Base-by-base conservation (phyloP, 1,140 invertebrate genomes). In the Hyles euphorbiae region DNA sequence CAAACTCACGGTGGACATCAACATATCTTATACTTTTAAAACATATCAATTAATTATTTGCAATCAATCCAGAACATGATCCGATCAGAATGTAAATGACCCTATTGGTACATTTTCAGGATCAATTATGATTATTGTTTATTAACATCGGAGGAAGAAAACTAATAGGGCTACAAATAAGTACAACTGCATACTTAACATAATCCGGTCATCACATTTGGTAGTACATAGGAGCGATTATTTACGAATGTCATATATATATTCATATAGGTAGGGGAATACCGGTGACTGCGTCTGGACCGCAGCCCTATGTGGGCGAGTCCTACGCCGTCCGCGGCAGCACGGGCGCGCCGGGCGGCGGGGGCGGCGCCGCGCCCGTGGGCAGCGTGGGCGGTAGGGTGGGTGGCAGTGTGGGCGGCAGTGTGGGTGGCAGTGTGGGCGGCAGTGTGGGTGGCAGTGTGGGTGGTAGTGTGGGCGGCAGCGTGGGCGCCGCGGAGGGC, bases 401-500 rank as follows among this genome's bases (percentile, higher is more conserved):
- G 36, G 33, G 32, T 4, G 22, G 22, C 22, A 22, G 22, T 22
- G 22, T 22, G 22, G 22, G 22, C 22, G 22, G 40, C 53, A 34
- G 51, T 2, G 11, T 3, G 40, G 33, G 33, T 1, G 48, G 56
- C 12, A 54, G 62, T 54, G 56, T 57, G n/a, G 34, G 52, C 5
- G 45, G 67, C n/a, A 48, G 53, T 46, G 56, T 46, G 36, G 36
- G 52, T 1, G 48, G 56, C 12, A 54, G 62, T 56, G 56, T 57
- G n/a, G 34, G 52, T 3, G 45, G 65, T 10, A 48, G 56, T 46
- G 56, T 46, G 36, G 47, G 40, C 34, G 34, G 43, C 43, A 36
- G 62, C 22, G 65, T 54, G 9, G 61, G 50, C 7, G 65, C 32
- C 34, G 61, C n/a, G 12, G 58, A 56, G 50, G 67, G 49, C 32